A percentile compares a stretch with the other conserved stretches of the same genome.
Evolutionary conservation across 2,888 invertebrate species (phyloP).

Genomic region (Byasa hedistus): DNA sequence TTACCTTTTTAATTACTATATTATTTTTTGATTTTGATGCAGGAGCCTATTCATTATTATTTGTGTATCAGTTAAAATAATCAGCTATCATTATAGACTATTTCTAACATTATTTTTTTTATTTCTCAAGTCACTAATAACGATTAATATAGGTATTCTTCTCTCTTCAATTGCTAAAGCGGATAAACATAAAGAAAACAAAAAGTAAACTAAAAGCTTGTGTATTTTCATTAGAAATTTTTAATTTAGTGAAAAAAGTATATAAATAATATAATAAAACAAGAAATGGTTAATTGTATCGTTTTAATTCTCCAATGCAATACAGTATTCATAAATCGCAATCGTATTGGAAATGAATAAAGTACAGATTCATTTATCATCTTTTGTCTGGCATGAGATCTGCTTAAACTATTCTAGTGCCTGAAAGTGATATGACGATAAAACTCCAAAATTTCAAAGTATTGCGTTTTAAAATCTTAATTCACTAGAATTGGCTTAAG

Average conservation of each 20-base stretch:
- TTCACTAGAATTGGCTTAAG: conserved; percentile 21
- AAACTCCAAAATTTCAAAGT: conserved; percentile 22
- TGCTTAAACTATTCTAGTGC: conserved; percentile 25
- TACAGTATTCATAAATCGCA: conserved; percentile 32
- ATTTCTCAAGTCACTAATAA: too few relatives aligned
- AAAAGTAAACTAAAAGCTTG: too few relatives aligned
- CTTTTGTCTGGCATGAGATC: conserved; percentile 22
- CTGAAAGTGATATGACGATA: conserved; percentile 31
- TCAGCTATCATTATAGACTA: too few relatives aligned
- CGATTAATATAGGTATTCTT: too few relatives aligned
- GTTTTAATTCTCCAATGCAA: conserved; percentile 32
- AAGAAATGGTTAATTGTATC: conserved; percentile 14
- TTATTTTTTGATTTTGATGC: too few relatives aligned
- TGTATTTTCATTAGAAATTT: too few relatives aligned
- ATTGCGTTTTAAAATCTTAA: conserved; percentile 19
- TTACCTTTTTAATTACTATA: too few relatives aligned
- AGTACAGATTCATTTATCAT: conserved; percentile 29
- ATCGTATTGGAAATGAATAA: conserved; percentile 29
- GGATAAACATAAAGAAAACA: too few relatives aligned
- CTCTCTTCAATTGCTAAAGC: too few relatives aligned
- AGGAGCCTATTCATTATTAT: too few relatives aligned
- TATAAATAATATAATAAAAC: conserved; percentile 10
- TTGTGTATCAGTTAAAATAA: too few relatives aligned
- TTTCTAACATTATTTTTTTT: too few relatives aligned
- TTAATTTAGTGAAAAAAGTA: background rate